Evolutionary conservation across 2,888 invertebrate genomes (phyloP).

Genomic region (Pilophorus perplexus): DNA sequence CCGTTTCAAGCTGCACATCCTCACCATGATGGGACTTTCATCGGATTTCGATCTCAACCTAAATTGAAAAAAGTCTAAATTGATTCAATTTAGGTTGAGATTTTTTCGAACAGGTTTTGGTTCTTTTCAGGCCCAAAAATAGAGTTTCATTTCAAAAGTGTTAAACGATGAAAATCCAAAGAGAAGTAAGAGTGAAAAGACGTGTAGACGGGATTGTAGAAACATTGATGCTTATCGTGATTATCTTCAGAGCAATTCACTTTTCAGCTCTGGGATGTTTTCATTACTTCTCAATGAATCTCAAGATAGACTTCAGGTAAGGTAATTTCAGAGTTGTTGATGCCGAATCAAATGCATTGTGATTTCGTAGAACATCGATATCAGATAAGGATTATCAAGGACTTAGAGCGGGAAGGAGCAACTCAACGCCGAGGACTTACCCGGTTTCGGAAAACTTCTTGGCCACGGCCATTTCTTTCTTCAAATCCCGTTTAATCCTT

Average conservation of each 20-base stretch:
- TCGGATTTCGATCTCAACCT: slow-evolving; percentile 36
- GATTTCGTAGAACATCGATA: too few species aligned
- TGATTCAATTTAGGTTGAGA: slow-evolving; percentile 37
- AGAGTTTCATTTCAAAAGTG: neutral
- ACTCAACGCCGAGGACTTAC: slow-evolving; percentile 4
- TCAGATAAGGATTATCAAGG: too few species aligned
- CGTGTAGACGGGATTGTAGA: too few species aligned
- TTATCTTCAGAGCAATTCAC: too few species aligned
- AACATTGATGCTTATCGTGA: too few species aligned
- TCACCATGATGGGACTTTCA: slow-evolving; percentile 27
- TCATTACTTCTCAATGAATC: too few species aligned
- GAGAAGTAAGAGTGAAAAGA: neutral
- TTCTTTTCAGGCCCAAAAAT: too few species aligned
- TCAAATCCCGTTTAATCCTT: slow-evolving; percentile 24
- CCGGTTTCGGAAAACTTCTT: slow-evolving; percentile 33
- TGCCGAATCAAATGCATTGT: too few species aligned
- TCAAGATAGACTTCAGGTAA: too few species aligned
- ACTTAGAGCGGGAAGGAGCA: too few species aligned
- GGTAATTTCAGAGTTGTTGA: too few species aligned
- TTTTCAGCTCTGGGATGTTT: too few species aligned
- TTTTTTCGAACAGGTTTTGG: neutral
- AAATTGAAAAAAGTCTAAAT: slow-evolving; percentile 31
- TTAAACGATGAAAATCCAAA: neutral
- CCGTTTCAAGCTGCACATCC: slow-evolving; percentile 38
- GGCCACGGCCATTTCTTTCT: slow-evolving; percentile 31